These are phyloP conservation scores for Dyspetes luteomarginatus DNA, from an alignment of 2,888 invertebrate genomes.

Conservation along the genomic window DNA sequence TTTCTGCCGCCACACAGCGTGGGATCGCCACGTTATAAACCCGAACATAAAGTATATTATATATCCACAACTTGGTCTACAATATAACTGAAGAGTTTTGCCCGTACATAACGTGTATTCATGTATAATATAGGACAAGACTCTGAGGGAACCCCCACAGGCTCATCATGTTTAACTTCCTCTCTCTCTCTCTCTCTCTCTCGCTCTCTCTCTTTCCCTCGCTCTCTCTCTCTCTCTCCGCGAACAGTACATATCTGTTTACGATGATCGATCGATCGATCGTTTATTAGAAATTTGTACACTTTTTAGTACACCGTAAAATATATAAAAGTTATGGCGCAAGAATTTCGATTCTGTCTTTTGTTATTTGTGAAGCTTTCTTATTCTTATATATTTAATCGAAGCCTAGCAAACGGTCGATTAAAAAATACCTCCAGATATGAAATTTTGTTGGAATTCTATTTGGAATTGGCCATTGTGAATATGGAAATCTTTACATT, in stretches of 20 bases:
- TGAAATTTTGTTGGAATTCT: neutral
- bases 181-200: slow-evolving; percentile 61
- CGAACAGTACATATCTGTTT: slow-evolving; percentile 32
- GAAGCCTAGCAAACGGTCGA: no score
- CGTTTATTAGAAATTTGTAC: slow-evolving; percentile 19
- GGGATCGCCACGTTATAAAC: slow-evolving; percentile 74
- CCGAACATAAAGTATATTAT: slow-evolving; percentile 58
- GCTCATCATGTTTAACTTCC: slow-evolving; percentile 66
- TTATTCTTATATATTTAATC: no score
- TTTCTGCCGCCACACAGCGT: slow-evolving; percentile 76
- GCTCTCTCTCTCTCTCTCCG: slow-evolving; percentile 52
- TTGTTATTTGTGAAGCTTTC: neutral
- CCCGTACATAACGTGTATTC: slow-evolving; percentile 38
- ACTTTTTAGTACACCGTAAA: neutral
- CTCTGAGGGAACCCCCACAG: slow-evolving; percentile 64
- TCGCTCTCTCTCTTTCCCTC: slow-evolving; percentile 56
- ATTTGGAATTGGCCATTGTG: neutral
- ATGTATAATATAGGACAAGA: slow-evolving; percentile 45
- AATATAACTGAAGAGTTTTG: slow-evolving; percentile 59
- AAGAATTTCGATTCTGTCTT: neutral
- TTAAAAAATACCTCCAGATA: neutral
- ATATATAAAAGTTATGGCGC: neutral
- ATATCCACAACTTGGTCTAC: slow-evolving; percentile 66
- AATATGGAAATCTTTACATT: neutral
- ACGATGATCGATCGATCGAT: slow-evolving; percentile 43